Evolutionary conservation across 2,888 invertebrate species (phyloP).

Genomic region (Troides oblongomaculatus): DNA sequence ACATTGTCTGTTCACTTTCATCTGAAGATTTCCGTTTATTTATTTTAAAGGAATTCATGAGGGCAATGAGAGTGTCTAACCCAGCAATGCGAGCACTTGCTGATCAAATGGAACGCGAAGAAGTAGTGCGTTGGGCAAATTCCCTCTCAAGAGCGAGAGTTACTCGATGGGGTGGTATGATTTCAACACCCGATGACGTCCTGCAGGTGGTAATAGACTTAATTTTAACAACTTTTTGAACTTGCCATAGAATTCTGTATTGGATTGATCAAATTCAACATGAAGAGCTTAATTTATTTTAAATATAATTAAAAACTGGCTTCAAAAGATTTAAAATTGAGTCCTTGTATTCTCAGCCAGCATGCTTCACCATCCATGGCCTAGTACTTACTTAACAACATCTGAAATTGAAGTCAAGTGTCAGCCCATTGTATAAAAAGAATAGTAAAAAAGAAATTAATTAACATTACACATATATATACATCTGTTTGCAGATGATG

Average conservation of each 20-base stretch:
- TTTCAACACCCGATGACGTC: constrained; percentile 97
- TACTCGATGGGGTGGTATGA: constrained; percentile 99
- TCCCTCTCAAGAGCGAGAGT: constrained; percentile 91
- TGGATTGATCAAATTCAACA: neutral
- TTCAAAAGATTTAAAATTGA: no score
- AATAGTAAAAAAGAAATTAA: neutral
- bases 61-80: constrained; percentile 94
- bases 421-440: no score
- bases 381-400: no score
- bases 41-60: constrained; percentile 88
- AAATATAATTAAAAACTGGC: neutral
- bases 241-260: neutral
- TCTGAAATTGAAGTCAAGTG: no score
- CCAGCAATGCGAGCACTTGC: constrained; percentile 95
- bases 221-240: constrained; percentile 13
- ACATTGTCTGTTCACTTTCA: no score
- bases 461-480: neutral
- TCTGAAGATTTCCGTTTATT: neutral
- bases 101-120: constrained; percentile 96
- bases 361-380: no score
- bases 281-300: neutral
- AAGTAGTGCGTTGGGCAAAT: constrained; percentile 93
- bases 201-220: constrained; percentile 83
- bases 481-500: constrained; percentile 86
- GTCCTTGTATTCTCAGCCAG: no score